Conservation (phyloP, 2,888 invertebrate species). For the Onthophagus sagittarius region DNA sequence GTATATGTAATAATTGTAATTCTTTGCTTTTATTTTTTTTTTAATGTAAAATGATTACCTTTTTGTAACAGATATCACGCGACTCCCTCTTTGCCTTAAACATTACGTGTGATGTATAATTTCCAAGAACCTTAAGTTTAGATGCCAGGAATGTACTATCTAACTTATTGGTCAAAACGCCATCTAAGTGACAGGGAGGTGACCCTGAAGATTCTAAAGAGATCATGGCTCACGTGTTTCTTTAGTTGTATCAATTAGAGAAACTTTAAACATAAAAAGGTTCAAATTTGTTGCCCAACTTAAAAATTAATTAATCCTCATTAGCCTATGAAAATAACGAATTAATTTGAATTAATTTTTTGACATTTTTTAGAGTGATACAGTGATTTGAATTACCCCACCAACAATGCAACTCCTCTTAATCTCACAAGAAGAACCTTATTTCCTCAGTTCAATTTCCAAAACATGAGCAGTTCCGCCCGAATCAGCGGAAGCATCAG, state of each 20-base stretch:
- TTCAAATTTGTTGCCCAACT: too few species aligned
- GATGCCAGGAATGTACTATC: conserved; percentile 85
- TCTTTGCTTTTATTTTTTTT: conserved; percentile 21
- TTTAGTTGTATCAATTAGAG: conserved; percentile 95
- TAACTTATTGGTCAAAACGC: conserved; percentile 90
- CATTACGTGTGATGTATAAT: conserved; percentile 89
- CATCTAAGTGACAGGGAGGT: conserved; percentile 83
- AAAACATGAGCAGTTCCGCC: conserved; percentile 62
- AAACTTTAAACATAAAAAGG: conserved; percentile 87
- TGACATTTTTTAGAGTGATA: too few species aligned
- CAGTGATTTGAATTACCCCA: conserved; percentile 91
- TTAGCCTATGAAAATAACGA: too few species aligned
- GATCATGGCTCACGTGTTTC: conserved; percentile 92
- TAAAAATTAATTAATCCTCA: too few species aligned
- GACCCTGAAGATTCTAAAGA: conserved; percentile 93
- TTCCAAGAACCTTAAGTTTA: conserved; percentile 82
- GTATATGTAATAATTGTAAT: neutral
- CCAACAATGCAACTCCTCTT: conserved; percentile 64
- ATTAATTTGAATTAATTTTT: too few species aligned
- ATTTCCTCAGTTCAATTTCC: conserved; percentile 81
- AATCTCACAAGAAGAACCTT: conserved; percentile 67
- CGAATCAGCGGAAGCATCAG: conserved; percentile 62
- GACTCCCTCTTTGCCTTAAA: conserved; percentile 94
- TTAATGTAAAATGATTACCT: conserved; percentile 94
- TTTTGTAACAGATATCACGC: conserved; percentile 98